These are phyloP conservation scores for Callopanchax toddi DNA, from an alignment of 2,113 vertebrate species.

Conservation along the genomic window DNA sequence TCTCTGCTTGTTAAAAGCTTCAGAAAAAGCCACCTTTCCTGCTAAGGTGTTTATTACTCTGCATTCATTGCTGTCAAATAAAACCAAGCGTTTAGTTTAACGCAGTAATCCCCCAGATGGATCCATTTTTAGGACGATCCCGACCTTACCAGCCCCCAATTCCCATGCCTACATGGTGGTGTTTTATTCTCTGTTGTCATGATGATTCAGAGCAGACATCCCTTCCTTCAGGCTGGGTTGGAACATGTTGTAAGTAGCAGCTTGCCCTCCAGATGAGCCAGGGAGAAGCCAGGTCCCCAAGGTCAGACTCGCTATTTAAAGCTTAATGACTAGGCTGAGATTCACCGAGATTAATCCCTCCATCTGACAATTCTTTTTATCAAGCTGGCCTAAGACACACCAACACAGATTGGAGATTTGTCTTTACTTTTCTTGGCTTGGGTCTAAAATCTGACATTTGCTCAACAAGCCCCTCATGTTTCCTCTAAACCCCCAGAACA, in stretches of 20 bases:
- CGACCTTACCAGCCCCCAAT: slow-evolving; percentile 1
- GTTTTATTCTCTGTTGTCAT: slow-evolving; percentile 9
- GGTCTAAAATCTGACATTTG: slow-evolving; percentile 61
- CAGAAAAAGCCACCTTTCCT: slow-evolving; percentile 5
- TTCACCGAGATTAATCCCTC: slow-evolving; percentile 51
- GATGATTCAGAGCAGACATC: slow-evolving; percentile 45
- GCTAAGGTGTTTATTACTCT: background rate
- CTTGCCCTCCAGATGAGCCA: slow-evolving; percentile 65
- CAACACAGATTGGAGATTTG: slow-evolving; percentile 67
- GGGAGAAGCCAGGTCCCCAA: slow-evolving; percentile 47
- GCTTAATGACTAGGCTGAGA: slow-evolving; percentile 63
- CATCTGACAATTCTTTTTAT: slow-evolving; percentile 64
- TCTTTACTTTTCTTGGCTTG: slow-evolving; percentile 48
- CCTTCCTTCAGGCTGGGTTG: slow-evolving; percentile 43
- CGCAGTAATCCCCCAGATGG: background rate
- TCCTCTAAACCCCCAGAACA: slow-evolving; percentile 34
- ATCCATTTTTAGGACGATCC: slow-evolving; percentile 12
- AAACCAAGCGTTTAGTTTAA: slow-evolving; percentile 8
- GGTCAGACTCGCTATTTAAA: slow-evolving; percentile 65
- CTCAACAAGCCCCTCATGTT: slow-evolving; percentile 47
- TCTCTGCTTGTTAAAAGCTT: slow-evolving; percentile 17
- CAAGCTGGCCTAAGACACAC: slow-evolving; percentile 45
- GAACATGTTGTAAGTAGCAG: slow-evolving; percentile 58
- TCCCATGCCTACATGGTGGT: slow-evolving; percentile 9
- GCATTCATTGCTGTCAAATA: slow-evolving; percentile 1